phyloP scores from a whole-genome alignment of 1,140 invertebrate genomes.

The Drosophila takahashii region DNA sequence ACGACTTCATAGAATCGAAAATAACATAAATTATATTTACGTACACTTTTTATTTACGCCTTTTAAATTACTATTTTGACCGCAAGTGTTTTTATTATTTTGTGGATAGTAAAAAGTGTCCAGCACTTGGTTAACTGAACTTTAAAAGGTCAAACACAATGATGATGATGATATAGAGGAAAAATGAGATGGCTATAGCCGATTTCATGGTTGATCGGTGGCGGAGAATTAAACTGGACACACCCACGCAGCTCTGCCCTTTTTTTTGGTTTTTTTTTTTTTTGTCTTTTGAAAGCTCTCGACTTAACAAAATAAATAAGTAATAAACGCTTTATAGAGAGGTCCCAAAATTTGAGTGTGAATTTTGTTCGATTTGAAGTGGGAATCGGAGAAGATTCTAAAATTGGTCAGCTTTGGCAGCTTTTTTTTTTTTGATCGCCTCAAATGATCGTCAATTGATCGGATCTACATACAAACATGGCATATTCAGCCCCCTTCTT shows the following conservation, averaged over 20 bases:
- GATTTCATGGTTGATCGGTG: slow-evolving; percentile 67
- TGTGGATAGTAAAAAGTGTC: slow-evolving; percentile 9
- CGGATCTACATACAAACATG: slow-evolving; percentile 47
- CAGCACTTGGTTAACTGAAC: slow-evolving; percentile 52
- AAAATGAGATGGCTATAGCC: slow-evolving; percentile 10
- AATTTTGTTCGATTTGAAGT: slow-evolving; percentile 51
- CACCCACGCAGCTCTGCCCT: slow-evolving; percentile 68
- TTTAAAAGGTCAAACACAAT: slow-evolving; percentile 54
- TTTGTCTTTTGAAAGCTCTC: not conserved
- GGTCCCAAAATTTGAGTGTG: slow-evolving; percentile 44
- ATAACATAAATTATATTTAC: too few species aligned
- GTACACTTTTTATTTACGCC: too few species aligned
- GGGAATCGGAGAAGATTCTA: slow-evolving; percentile 56
- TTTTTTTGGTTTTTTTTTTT: slow-evolving; percentile 4
- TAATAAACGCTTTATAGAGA: slow-evolving; percentile 37
- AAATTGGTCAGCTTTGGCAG: slow-evolving; percentile 63
- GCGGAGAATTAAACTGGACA: slow-evolving; percentile 40
- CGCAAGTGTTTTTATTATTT: not conserved
- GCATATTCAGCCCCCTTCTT: slow-evolving; percentile 12
- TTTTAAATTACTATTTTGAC: not conserved
- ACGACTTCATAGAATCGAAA: too few species aligned
- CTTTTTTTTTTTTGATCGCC: slow-evolving; percentile 28
- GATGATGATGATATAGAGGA: not conserved
- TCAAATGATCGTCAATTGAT: slow-evolving; percentile 54
- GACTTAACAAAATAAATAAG: slow-evolving; percentile 7